Conservation (phyloP, 2,888 invertebrate species). For the Venusia cambrica region DNA sequence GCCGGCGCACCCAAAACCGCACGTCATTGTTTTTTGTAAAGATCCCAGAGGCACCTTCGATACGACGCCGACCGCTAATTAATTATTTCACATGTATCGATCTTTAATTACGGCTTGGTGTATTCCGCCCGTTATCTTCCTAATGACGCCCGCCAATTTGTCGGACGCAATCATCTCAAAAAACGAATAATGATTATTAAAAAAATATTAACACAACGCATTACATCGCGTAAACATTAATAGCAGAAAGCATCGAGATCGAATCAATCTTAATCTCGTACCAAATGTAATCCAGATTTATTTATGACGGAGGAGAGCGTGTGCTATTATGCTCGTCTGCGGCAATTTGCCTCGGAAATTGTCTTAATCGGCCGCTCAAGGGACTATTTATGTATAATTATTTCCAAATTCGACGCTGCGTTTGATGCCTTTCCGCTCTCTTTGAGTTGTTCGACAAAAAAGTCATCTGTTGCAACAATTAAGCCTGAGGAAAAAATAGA, state of each 20-base stretch:
- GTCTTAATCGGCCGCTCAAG: slow-evolving; percentile 82
- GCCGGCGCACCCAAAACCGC: slow-evolving; percentile 73
- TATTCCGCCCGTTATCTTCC: slow-evolving; percentile 69
- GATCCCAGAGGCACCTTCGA: slow-evolving; percentile 63
- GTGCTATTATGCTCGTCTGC: slow-evolving; percentile 81
- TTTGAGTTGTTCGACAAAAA: slow-evolving; percentile 80
- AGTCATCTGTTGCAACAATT: slow-evolving; percentile 82
- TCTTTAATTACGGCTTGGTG: slow-evolving; percentile 74
- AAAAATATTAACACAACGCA: slow-evolving; percentile 71
- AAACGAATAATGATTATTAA: slow-evolving; percentile 71
- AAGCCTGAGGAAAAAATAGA: slow-evolving; percentile 74
- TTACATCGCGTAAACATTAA: slow-evolving; percentile 71
- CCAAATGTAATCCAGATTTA: slow-evolving; percentile 81
- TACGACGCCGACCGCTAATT: slow-evolving; percentile 69
- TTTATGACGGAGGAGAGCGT: slow-evolving; percentile 76
- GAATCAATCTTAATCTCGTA: slow-evolving; percentile 81
- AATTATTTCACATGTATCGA: slow-evolving; percentile 80
- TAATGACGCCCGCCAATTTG: slow-evolving; percentile 77
- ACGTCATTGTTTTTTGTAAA: slow-evolving; percentile 79
- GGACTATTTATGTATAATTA: slow-evolving; percentile 82
- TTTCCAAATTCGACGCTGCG: slow-evolving; percentile 80
- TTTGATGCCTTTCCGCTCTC: slow-evolving; percentile 82
- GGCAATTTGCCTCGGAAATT: slow-evolving; percentile 81
- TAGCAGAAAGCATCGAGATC: slow-evolving; percentile 76
- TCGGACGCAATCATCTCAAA: slow-evolving; percentile 75